Evolutionary conservation across 1,140 invertebrate genomes (phyloP), one percentile per base, ranked within the genome.

Genomic region (Eupristina koningsbergeri): DNA sequence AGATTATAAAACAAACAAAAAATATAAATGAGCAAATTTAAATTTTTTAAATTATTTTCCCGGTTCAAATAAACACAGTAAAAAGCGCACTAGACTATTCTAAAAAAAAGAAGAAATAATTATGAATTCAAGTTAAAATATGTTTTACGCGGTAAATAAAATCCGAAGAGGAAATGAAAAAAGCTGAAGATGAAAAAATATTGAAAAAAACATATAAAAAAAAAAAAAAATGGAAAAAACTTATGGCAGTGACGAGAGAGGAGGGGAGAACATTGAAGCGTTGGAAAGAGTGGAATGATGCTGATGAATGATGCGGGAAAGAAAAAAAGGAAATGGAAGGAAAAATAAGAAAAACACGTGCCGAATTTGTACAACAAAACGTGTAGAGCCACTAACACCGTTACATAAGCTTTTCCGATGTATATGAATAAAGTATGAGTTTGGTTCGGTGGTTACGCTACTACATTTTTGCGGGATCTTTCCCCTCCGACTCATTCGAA

Each of bases 391-490:
- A 2, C 53, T 29, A 17, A 73, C 67, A 73, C 29, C 41, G 53
- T 36, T 81, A 47, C 69, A 74, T n/a, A 19, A 74, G 71, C 61
- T 58, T 69, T 36, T 29, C 36, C n/a, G 29, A 1, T 15, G 39
- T 22, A 29, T 53, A 76, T 82, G 80, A 82, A 82, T 82, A 82
- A 82, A n/a, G 41, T 75, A 82, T 82, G 80, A 81, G 71, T 36
- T 63, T 26, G 26, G 29, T 26, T 29, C 80, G 11, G 61, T 22
- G 39, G 80, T 82, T 82, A 82, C 80, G 15, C 61, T 8, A 26
- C 47, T 36, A 15, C 29, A 31, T 34, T 7, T 2, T 8, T 22
- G 3, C 47, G 5, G 22, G 0, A 26, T 31, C 1, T 63, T 8
- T 9, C 53, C 7, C 58, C 47, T 1, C 17, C 53, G 22, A 34